phyloP scores from a whole-genome alignment of 2,888 invertebrate genomes.

The Pyrgus malvae region DNA sequence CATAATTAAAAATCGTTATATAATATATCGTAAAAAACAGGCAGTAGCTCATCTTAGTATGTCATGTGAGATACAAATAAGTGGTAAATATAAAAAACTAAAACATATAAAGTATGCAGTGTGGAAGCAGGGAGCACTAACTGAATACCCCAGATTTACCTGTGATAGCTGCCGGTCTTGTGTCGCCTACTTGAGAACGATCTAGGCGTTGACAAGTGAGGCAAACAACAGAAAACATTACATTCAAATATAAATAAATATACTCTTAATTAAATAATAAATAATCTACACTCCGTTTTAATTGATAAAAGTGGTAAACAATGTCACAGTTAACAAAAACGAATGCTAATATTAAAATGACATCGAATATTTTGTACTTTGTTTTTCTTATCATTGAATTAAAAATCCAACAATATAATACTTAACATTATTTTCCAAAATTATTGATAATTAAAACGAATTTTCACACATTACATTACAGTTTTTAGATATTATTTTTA shows the following conservation, averaged over 20 bases:
- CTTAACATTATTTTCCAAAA: too few species aligned
- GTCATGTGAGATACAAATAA: background rate
- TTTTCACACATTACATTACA: too few species aligned
- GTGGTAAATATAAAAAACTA: background rate
- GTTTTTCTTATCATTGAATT: too few species aligned
- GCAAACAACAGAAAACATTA: constrained; percentile 24
- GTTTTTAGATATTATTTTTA: too few species aligned
- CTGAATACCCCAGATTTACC: constrained; percentile 18
- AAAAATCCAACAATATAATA: too few species aligned
- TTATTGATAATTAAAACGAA: too few species aligned
- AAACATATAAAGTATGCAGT: constrained; percentile 3
- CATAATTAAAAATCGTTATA: too few species aligned
- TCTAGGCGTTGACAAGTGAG: constrained; percentile 18
- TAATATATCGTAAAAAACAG: background rate
- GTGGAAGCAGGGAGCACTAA: constrained; percentile 12
- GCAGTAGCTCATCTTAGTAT: background rate
- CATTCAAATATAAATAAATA: constrained; percentile 1
- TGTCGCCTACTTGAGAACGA: constrained; percentile 22
- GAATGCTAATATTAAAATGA: too few species aligned
- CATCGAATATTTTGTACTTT: too few species aligned
- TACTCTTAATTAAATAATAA: background rate
- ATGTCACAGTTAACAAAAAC: too few species aligned
- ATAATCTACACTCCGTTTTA: background rate
- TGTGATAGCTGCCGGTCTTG: constrained; percentile 24
- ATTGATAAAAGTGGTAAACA: too few species aligned